Evolutionary conservation across 2,113 vertebrate genomes (phyloP).

Genomic region (Azemiops feae): DNA sequence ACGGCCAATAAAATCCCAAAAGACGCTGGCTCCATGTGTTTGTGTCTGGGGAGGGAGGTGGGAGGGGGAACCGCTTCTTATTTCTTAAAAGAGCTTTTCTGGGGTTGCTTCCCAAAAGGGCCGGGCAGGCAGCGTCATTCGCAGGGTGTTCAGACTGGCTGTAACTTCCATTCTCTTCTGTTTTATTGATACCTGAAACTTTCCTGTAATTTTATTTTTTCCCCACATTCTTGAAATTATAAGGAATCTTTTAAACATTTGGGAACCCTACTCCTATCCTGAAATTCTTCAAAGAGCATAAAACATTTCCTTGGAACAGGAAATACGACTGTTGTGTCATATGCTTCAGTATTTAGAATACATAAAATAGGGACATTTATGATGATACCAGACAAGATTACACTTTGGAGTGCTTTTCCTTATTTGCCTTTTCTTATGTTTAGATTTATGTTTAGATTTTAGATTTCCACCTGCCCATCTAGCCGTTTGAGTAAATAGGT

Average conservation of each 20-base stretch:
- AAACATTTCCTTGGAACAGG: not conserved
- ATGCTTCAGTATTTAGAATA: not conserved
- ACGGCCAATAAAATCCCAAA: not conserved
- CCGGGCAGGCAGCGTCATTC: not conserved
- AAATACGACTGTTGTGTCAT: not conserved
- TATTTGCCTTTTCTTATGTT: not conserved
- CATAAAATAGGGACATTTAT: not conserved
- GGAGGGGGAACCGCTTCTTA: not conserved
- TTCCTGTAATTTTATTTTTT: not conserved
- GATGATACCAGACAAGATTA: not conserved
- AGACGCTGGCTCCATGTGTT: not conserved
- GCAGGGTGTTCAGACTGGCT: not conserved
- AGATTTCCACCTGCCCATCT: no score
- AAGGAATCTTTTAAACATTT: not conserved
- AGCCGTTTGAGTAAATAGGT: no score
- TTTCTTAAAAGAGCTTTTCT: not conserved
- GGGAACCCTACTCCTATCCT: not conserved
- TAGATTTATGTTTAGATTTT: not conserved
- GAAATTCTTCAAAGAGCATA: not conserved
- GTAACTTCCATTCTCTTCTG: not conserved
- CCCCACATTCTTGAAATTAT: not conserved
- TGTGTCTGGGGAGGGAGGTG: no score
- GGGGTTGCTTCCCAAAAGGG: not conserved
- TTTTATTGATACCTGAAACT: not conserved
- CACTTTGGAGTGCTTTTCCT: not conserved